Conservation (phyloP, 2,888 invertebrate genomes). For the Beris chalybata region DNA sequence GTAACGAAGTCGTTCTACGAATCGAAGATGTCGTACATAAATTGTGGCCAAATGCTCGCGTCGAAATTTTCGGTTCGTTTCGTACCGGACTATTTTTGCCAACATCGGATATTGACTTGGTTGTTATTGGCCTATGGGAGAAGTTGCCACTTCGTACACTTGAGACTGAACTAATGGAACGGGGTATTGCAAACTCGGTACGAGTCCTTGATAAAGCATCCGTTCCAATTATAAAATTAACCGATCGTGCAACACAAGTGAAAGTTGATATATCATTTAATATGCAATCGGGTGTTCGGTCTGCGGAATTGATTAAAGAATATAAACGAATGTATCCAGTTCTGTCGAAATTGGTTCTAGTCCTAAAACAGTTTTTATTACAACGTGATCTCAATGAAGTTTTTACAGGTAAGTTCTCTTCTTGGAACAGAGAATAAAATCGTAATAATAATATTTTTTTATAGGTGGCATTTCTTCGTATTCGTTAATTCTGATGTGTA, state of each 20-base stretch:
- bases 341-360: slow-evolving; percentile 91
- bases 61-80: slow-evolving; percentile 98
- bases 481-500: slow-evolving; percentile 96
- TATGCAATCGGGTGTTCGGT: slow-evolving; percentile 96
- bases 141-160: slow-evolving; percentile 87
- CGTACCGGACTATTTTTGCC: slow-evolving; percentile 96
- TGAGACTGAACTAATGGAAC: slow-evolving; percentile 85
- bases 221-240: slow-evolving; percentile 97
- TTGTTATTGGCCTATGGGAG: slow-evolving; percentile 84
- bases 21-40: slow-evolving; percentile 85
- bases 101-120: slow-evolving; percentile 79
- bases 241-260: slow-evolving; percentile 77
- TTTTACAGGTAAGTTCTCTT: slow-evolving; percentile 71
- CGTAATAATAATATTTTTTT: background rate
- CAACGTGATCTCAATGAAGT: slow-evolving; percentile 99
- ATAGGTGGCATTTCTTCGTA: slow-evolving; percentile 94
- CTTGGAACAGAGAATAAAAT: slow-evolving; percentile 4
- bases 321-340: slow-evolving; percentile 88
- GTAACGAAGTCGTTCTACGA: slow-evolving; percentile 84
- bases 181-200: slow-evolving; percentile 89
- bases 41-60: slow-evolving; percentile 91
- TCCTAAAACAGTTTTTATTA: slow-evolving; percentile 96
- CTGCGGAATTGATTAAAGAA: slow-evolving; percentile 92
- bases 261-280: slow-evolving; percentile 99
- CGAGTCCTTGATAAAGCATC: slow-evolving; percentile 98